These are phyloP conservation scores for Plagodis pulveraria DNA, from an alignment of 2,888 invertebrate genomes.

Conservation along the genomic window DNA sequence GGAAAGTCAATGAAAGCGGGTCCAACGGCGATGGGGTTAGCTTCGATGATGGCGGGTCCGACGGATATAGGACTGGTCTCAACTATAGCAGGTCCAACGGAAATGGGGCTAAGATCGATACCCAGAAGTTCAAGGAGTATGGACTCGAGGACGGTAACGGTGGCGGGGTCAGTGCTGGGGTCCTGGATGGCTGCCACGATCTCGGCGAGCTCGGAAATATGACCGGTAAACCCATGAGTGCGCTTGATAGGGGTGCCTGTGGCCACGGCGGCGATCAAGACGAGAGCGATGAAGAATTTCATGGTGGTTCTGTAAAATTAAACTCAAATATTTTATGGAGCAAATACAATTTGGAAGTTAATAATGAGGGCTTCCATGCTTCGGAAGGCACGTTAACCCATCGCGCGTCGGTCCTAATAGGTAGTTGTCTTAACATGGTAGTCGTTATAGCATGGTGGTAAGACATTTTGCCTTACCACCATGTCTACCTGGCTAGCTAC, in stretches of 20 bases:
- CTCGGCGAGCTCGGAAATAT: constrained; percentile 38
- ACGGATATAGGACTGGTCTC: constrained; percentile 30
- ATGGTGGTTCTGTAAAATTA: constrained; percentile 49
- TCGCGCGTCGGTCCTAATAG: no score
- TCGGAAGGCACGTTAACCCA: no score
- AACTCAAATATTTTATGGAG: no score
- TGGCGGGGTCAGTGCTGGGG: constrained; percentile 43
- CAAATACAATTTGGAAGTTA: no score
- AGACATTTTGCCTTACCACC: no score
- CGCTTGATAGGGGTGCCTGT: constrained; percentile 49
- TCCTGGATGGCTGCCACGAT: constrained; percentile 43
- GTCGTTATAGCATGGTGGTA: no score
- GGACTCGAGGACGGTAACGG: constrained; percentile 37
- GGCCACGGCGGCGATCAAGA: constrained; percentile 62
- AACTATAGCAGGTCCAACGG: constrained; percentile 49
- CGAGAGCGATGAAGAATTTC: constrained; percentile 67
- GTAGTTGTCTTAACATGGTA: no score
- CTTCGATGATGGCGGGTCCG: constrained; percentile 30
- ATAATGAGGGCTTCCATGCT: no score
- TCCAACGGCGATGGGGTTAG: constrained; percentile 35
- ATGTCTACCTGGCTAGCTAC: no score
- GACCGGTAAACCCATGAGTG: constrained; percentile 16
- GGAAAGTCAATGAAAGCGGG: constrained; percentile 37
- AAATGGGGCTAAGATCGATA: constrained; percentile 42
- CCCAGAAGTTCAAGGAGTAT: constrained; percentile 34